Percentiles rank a stretch among this genome's conserved stretches.
These are phyloP conservation scores for Drosophila pruinosa DNA, from an alignment of 1,140 invertebrate genomes.

Conservation along the genomic window DNA sequence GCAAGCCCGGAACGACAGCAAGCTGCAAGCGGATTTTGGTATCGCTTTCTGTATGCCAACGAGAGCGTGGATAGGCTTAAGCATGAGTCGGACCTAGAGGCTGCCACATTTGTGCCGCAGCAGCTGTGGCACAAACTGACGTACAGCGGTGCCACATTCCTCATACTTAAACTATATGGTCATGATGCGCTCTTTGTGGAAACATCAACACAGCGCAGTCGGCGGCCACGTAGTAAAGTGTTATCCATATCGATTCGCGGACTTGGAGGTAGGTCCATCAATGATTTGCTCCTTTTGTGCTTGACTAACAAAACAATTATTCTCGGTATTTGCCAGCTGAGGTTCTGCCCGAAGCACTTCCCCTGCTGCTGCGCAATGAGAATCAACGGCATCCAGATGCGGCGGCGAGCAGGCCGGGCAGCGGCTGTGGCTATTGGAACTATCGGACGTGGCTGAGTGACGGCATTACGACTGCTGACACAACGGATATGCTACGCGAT, in stretches of 20 bases:
- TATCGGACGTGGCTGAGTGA: conserved; percentile 69
- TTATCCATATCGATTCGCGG: conserved; percentile 70
- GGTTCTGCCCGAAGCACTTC: conserved; percentile 31
- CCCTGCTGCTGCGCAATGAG: conserved; percentile 67
- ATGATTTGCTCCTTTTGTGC: neutral
- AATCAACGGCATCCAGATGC: conserved; percentile 56
- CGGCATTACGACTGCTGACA: conserved; percentile 43
- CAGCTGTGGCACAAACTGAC: conserved; percentile 46
- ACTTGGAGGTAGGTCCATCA: conserved; percentile 29
- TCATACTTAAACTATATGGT: conserved; percentile 70
- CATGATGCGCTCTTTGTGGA: conserved; percentile 75
- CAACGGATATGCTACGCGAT: conserved; percentile 43
- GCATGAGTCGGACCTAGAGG: conserved; percentile 50
- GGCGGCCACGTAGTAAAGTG: conserved; percentile 71
- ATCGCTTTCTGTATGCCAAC: conserved; percentile 60
- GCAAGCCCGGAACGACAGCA: neutral
- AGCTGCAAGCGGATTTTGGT: conserved; percentile 52
- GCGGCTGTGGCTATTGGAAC: conserved; percentile 76
- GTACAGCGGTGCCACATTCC: neutral
- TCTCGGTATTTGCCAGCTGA: conserved; percentile 14
- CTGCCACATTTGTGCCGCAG: conserved; percentile 55
- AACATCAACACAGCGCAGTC: conserved; percentile 17
- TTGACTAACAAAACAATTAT: neutral
- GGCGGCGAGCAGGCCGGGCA: conserved; percentile 26
- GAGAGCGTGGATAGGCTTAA: conserved; percentile 46